Conservation (phyloP, 2,113 vertebrate species). For the Carassius gibelio region DNA sequence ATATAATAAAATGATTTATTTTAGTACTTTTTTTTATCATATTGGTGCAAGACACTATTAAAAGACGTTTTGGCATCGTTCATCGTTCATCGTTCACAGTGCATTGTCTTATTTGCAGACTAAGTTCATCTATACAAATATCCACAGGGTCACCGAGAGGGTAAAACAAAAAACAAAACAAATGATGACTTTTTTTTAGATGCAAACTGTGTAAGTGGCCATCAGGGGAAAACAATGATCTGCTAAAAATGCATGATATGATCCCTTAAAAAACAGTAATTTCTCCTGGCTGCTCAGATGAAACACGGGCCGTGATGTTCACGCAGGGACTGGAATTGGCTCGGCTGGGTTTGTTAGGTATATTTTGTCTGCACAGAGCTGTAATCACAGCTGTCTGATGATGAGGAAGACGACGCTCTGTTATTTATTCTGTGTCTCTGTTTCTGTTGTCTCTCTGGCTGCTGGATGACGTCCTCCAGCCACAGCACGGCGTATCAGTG, state of each 20-base stretch:
- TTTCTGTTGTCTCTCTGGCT: not conserved
- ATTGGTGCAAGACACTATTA: not conserved
- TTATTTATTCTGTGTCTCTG: not conserved
- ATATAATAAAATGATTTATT: too few species aligned
- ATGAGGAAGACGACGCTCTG: not conserved
- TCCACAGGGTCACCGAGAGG: not conserved
- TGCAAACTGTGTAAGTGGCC: not conserved
- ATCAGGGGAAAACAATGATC: not conserved
- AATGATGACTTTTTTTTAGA: not conserved
- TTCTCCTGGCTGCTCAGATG: not conserved
- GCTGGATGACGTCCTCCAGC: conserved; percentile 57
- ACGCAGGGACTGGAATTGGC: not conserved
- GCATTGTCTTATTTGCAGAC: not conserved
- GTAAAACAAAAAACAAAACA: not conserved
- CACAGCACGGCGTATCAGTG: conserved; percentile 95
- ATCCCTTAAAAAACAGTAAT: not conserved
- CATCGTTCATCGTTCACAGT: not conserved
- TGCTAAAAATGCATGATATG: not conserved
- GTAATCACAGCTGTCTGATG: conserved; percentile 10
- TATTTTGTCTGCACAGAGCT: not conserved
- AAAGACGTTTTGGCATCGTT: not conserved
- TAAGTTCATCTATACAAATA: not conserved
- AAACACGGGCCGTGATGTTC: not conserved
- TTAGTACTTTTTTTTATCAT: not conserved
- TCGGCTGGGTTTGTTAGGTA: not conserved